A percentile compares a stretch with the other conserved stretches of the same genome.
Conservation (phyloP, 1,140 invertebrate genomes). For the Choristoneura fumiferana region DNA sequence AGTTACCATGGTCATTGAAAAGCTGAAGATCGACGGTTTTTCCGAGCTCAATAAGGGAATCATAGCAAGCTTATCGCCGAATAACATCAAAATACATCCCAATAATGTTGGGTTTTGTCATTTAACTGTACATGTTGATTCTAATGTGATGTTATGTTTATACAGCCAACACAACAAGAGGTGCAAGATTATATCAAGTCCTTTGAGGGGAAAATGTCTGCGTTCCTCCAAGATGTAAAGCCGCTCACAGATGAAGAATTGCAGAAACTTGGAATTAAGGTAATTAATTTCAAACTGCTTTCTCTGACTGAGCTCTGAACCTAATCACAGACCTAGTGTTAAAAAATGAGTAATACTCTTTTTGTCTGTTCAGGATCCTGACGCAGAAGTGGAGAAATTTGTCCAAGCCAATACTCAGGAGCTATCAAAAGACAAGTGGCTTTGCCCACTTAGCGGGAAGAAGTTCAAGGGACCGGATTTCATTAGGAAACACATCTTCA, state of each 20-base stretch:
- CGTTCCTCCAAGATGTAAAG: constrained; percentile 87
- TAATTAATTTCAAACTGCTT: too few relatives aligned
- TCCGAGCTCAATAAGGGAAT: too few relatives aligned
- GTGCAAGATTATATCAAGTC: constrained; percentile 87
- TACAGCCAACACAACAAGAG: constrained; percentile 81
- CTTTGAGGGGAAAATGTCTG: constrained; percentile 93
- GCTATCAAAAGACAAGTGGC: constrained; percentile 97
- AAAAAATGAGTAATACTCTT: too few relatives aligned
- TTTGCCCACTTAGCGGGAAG: constrained; percentile 98
- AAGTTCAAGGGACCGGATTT: constrained; percentile 99
- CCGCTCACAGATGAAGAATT: constrained; percentile 89
- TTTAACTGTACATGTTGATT: constrained; percentile 18
- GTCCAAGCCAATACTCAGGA: constrained; percentile 96
- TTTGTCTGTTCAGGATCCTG: constrained; percentile 79
- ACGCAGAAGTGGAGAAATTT: constrained; percentile 96
- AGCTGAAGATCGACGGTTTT: too few relatives aligned
- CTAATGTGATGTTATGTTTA: constrained; percentile 25
- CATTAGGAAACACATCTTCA: constrained; percentile 98
- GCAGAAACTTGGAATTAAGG: constrained; percentile 91
- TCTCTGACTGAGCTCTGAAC: too few relatives aligned
- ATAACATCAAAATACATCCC: too few relatives aligned
- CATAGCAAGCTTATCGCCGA: too few relatives aligned
- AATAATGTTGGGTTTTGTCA: not conserved
- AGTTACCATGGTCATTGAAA: too few relatives aligned
- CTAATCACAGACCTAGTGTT: too few relatives aligned